Evolutionary conservation across 2,797 vertebrate species (phyloP).

Genomic region (Rhabdomys pumilio): DNA sequence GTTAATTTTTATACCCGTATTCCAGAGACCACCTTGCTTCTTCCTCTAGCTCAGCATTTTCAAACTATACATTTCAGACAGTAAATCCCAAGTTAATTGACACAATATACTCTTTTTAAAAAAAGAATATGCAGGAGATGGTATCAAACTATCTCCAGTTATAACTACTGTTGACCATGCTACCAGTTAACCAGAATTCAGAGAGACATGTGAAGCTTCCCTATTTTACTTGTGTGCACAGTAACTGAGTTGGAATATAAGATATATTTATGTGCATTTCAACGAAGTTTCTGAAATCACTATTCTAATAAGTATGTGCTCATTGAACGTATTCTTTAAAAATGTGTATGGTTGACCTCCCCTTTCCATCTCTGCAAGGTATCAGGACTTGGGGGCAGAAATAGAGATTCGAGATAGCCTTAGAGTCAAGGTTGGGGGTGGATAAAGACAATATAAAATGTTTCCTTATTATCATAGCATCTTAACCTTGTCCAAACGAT

Average conservation of each 20-base stretch:
- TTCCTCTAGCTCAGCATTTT: background rate
- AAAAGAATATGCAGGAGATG: background rate
- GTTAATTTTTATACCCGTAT: conserved; percentile 2
- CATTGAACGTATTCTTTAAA: background rate
- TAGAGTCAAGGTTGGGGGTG: background rate
- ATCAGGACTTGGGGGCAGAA: background rate
- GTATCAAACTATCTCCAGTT: background rate
- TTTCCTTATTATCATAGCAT: conserved; percentile 14
- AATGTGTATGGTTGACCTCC: background rate
- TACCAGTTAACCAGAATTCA: background rate
- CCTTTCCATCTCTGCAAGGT: background rate
- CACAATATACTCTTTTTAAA: background rate
- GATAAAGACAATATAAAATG: background rate
- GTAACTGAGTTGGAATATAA: background rate
- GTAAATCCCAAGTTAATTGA: background rate
- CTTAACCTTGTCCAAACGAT: background rate
- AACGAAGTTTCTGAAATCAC: background rate
- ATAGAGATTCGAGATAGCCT: background rate
- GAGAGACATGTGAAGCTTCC: background rate
- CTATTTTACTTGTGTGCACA: background rate
- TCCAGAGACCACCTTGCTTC: background rate
- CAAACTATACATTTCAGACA: background rate
- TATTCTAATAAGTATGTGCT: background rate
- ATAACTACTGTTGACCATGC: background rate
- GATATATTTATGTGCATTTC: background rate